Evolutionary conservation across 1,140 invertebrate genomes (phyloP).

Genomic region (Sminthurinus signatus): DNA sequence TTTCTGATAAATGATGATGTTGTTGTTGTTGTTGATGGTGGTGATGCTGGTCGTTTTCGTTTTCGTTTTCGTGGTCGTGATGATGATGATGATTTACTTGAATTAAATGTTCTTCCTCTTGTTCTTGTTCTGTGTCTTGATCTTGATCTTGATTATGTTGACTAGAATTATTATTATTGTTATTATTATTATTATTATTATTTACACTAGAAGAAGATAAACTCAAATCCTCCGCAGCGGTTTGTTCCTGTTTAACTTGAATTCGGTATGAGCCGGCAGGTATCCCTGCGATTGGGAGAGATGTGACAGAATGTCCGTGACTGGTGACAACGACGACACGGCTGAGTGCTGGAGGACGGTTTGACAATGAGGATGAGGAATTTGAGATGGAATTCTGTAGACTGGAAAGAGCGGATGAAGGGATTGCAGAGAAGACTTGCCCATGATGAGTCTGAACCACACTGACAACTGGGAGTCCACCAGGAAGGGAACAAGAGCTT

Average conservation of each 20-base stretch:
- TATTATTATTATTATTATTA: constrained; percentile 5
- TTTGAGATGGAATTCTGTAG: too few species aligned
- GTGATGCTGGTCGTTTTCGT: constrained; percentile 6
- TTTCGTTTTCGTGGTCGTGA: constrained; percentile 19
- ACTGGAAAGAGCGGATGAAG: constrained; percentile 21
- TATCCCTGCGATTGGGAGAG: too few species aligned
- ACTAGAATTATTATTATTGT: constrained; percentile 1
- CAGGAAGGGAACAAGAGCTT: neutral
- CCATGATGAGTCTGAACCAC: too few species aligned
- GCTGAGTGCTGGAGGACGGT: constrained; percentile 22
- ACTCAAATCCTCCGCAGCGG: constrained; percentile 37
- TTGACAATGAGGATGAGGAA: neutral
- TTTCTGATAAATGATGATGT: constrained; percentile 11
- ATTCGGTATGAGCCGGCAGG: constrained; percentile 37
- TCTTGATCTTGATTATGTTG: constrained; percentile 22
- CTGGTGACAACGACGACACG: constrained; percentile 39
- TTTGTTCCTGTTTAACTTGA: constrained; percentile 36
- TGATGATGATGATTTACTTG: constrained; percentile 5
- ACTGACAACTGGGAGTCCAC: neutral
- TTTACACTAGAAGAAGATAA: constrained; percentile 5
- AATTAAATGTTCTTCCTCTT: neutral
- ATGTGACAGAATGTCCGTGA: constrained; percentile 27
- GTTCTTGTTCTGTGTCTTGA: neutral
- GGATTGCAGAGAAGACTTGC: neutral
- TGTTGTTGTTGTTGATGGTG: constrained; percentile 10